Evolutionary conservation across 1,140 invertebrate species (phyloP).

Genomic region (Grapholita molesta): DNA sequence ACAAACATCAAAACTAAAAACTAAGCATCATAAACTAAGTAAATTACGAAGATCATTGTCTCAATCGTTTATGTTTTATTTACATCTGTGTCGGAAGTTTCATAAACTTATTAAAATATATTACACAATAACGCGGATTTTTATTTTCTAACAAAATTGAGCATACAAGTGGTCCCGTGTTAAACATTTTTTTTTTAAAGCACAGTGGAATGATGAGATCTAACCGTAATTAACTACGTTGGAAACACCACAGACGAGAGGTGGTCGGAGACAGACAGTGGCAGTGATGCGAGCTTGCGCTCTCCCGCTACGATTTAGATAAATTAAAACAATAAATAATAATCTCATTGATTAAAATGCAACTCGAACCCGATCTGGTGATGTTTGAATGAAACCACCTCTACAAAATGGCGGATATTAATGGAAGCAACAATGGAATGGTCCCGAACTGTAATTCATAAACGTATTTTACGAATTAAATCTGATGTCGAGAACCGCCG

Average conservation of each 20-base stretch:
- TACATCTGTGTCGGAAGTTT: slow-evolving; percentile 39
- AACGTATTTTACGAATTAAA: slow-evolving; percentile 18
- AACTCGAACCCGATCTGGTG: slow-evolving; percentile 2
- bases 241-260: slow-evolving; percentile 1
- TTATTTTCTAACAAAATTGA: slow-evolving; percentile 50
- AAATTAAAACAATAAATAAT: slow-evolving; percentile 10
- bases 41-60: slow-evolving; percentile 62
- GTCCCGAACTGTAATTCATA: slow-evolving; percentile 44
- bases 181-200: slow-evolving; percentile 44
- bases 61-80: slow-evolving; percentile 41
- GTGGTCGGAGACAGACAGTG: background rate
- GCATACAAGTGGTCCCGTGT: slow-evolving; percentile 53
- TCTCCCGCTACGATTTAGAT: background rate
- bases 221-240: slow-evolving; percentile 26
- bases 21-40: slow-evolving; percentile 38
- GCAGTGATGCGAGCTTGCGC: background rate
- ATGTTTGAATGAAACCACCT: background rate
- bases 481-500: background rate
- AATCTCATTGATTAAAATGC: slow-evolving; percentile 4
- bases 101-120: slow-evolving; percentile 43
- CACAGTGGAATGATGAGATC: slow-evolving; percentile 72
- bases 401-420: slow-evolving; percentile 20
- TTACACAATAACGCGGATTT: slow-evolving; percentile 32
- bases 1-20: slow-evolving; percentile 41
- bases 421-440: slow-evolving; percentile 57